Percentiles rank a stretch among this genome's conserved stretches.
Conservation (phyloP, 2,113 vertebrate species). For the Paramormyrops kingsleyae region DNA sequence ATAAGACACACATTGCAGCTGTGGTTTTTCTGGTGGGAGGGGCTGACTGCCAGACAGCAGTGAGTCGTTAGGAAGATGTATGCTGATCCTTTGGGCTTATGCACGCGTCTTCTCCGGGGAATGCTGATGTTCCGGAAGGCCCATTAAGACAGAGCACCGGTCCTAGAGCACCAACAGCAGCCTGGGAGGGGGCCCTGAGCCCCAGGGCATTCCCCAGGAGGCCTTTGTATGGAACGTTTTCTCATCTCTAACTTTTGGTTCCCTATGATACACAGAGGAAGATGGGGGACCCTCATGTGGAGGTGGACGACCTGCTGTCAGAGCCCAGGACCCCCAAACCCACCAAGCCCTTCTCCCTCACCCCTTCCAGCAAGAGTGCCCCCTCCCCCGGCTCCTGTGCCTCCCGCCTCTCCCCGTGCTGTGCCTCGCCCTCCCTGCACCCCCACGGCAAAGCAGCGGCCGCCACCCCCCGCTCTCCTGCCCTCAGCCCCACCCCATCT, state of each 20-base stretch:
- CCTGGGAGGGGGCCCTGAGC: not conserved
- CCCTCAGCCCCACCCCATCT: conserved; percentile 72
- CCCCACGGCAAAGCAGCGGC: conserved; percentile 63
- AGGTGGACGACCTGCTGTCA: conserved; percentile 62
- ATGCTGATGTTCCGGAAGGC: not conserved
- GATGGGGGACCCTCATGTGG: conserved; percentile 68
- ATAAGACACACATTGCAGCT: not conserved
- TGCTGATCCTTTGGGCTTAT: not conserved
- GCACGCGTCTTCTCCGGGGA: not conserved
- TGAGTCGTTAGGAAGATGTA: conserved; percentile 1
- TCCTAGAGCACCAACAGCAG: not conserved
- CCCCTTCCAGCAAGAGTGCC: conserved; percentile 60
- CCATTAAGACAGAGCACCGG: not conserved
- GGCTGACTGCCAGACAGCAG: not conserved
- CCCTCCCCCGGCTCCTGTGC: conserved; percentile 61
- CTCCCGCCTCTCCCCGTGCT: conserved; percentile 77
- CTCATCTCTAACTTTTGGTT: conserved; percentile 17
- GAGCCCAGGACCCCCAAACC: conserved; percentile 66
- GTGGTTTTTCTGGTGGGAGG: not conserved
- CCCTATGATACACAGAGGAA: conserved; percentile 62
- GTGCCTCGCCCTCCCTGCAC: conserved; percentile 71
- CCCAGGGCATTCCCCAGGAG: not conserved
- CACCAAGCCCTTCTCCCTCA: conserved; percentile 83
- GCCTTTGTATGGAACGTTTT: not conserved
- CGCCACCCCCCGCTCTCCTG: conserved; percentile 69